Base-by-base conservation (phyloP, 2,113 vertebrate genomes). In the Alaudala cheleensis region DNA sequence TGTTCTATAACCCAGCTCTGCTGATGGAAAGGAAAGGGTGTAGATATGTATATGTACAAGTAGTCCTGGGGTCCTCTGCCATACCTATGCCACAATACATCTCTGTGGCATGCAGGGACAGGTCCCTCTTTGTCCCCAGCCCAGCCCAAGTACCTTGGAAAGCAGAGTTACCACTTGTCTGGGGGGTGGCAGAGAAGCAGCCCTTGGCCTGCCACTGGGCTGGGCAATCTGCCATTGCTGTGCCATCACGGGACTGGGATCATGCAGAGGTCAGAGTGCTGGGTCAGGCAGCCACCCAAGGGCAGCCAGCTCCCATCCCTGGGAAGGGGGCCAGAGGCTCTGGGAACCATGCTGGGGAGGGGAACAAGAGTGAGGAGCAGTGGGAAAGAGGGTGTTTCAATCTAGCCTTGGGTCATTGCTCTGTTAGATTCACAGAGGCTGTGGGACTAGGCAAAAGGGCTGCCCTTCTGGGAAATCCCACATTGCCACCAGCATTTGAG, bases 181-280 rank as follows among this genome's bases (percentile, higher is more conserved):
- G 39, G 50, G 56, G 65, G 0, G 1, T 1, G 3, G 26, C 0
- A 0, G 69, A 66, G 77, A 57, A 81, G 47, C 47, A 94, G 42
- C 42, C 34, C 45, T 53, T 8, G 9, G 58, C 20, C 11, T 0
- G 5, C 29, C 0, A 0, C 60, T 14, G 54, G 22, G 54, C 72
- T 88, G 86, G 86, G 92, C 92, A 91, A 29, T 42, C 28, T 18
- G 87, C 77, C 92, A 71, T 9, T 0, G 0, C 72, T 56, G 51
- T 45, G 54, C 67, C 7, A 81, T 67, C 92, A 91, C 0, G 0
- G 73, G 51, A 40, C 65, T 51, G 73, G 73, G 61, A 89, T 81
- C 10, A 31, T 1, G 8, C 3, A 1, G 77, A 91, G 65, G 73
- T 88, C 96, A 91, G 64, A 4, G 0, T 65, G 79, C 53, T 0